Base-by-base conservation (phyloP, 1,140 invertebrate species). In the Ceratosolen fusciceps region DNA sequence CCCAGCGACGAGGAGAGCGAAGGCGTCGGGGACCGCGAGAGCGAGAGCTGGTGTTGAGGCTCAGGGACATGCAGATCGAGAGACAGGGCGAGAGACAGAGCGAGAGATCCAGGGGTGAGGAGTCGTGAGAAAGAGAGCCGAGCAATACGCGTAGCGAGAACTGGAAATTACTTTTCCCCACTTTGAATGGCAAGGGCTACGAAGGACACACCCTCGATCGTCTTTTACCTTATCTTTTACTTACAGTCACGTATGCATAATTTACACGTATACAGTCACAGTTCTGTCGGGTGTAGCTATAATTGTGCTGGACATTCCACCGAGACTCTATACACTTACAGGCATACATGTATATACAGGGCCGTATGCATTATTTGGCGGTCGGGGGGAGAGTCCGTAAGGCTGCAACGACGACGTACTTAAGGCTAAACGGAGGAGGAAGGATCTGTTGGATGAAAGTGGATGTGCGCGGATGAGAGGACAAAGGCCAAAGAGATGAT, bases 1-100 rank as follows among this genome's bases (percentile, higher is more conserved):
- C 95, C 96, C 21, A 95, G 94, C 84, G 96, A 97, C 84, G 94
- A 95, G 67, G 93, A 94, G 62, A 93, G 93, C 80, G 93, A 93
- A 82, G 92, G 93, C 67, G 93, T 93, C 19, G 93, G 93, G 74
- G 94, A 94, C 85, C 86, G 90, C 12, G 89, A 91, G 47, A 92
- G 91, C 76, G 94, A 95, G 87, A 94, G 94, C 73, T 95, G 94
- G 94, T 95, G 94, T 92, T 95, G 88, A 90, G 72, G n/a, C 43
- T 54, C 19, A 43, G 8, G 21, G 5, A 24, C 43, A n/a, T n/a
- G n/a, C n/a, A 16, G 43, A 47, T 47, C 16, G n/a, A n/a, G n/a
- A n/a, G n/a, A n/a, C n/a, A n/a, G n/a, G n/a, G n/a, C n/a, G n/a
- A n/a, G n/a, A n/a, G n/a, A n/a, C n/a, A n/a, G n/a, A n/a, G n/a